Base-by-base conservation (phyloP, 2,888 invertebrate species). In the Subacronicta megacephala region DNA sequence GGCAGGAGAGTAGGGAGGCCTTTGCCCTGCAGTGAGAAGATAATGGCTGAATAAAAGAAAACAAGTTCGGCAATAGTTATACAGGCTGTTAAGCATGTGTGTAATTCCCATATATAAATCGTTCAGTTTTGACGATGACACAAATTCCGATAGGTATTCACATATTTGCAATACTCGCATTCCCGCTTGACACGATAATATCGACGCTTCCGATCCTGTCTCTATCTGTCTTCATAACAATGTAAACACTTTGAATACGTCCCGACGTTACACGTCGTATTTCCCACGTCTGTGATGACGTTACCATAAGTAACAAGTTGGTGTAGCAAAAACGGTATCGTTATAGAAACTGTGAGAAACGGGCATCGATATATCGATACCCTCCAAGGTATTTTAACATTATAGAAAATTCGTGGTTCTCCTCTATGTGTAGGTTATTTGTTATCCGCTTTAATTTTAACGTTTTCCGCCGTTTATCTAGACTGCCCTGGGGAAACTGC, bases 401-500 rank as follows among this genome's bases (percentile, higher is more conserved):
- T 55, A 46, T 72, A 55, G 40, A 66, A 55, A 62, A 59, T 61
- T 56, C 33, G 52, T 51, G 15, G 6, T 33, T 46, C 49, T 16
- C 23, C 29, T 31, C 17, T 41, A 29, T 49, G 23, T 3, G 29
- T 54, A 45, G 51, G 63, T 56, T 58, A 62, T 66, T 67, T 69
- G 74, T 73, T 67, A 65, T 20, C 41, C 65, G 74, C 77, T 53
- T 58, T 77, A 57, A 59, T 69, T 80, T 77, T 58, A 64, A 64
- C 66, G 59, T 49, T 66, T 58, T 65, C 55, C 74, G 65, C 66
- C 67, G 63, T 74, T 69, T 75, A 73, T 73, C 78, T 77, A 83
- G n/a, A 82, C 76, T 78, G 83, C 89, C 85, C 88, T 67, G 69
- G 90, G 90, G 88, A 90, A 90, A 90, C 90, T 85, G 88, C 82